These are phyloP conservation scores for Diacarnus erythraeanus DNA, from an alignment of 37 sponge, comb jelly and placozoan genomes.

Conservation along the genomic window DNA sequence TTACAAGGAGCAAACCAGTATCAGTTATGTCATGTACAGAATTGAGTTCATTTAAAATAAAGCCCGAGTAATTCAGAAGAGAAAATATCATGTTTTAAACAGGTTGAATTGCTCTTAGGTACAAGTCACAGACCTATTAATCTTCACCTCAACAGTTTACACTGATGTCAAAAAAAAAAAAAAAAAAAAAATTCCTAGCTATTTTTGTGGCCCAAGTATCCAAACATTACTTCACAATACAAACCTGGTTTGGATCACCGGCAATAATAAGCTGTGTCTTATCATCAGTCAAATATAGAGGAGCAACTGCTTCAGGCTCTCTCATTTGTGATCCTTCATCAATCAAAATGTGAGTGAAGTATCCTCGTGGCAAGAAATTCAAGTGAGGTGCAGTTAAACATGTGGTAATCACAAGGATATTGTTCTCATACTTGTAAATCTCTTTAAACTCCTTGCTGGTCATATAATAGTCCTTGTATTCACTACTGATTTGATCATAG, in stretches of 20 bases:
- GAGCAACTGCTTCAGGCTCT: slow-evolving; percentile 60
- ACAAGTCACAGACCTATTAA: too few species aligned
- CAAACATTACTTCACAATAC: too few species aligned
- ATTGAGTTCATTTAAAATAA: too few species aligned
- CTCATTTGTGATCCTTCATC: slow-evolving; percentile 68
- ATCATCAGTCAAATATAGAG: slow-evolving; percentile 33
- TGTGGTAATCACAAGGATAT: slow-evolving; percentile 22
- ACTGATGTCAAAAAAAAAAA: too few species aligned
- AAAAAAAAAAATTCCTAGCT: too few species aligned
- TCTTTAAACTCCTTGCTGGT: neutral
- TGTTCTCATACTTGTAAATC: neutral
- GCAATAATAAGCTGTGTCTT: slow-evolving; percentile 61
- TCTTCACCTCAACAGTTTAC: too few species aligned
- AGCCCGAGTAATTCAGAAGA: too few species aligned
- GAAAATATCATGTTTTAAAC: too few species aligned
- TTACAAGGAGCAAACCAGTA: too few species aligned
- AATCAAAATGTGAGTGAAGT: slow-evolving; percentile 69
- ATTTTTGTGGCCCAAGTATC: too few species aligned
- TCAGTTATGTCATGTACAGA: too few species aligned
- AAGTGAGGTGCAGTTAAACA: slow-evolving; percentile 5
- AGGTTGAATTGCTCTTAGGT: too few species aligned
- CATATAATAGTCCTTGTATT: neutral
- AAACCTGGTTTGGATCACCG: slow-evolving; percentile 64
- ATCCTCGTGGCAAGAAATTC: slow-evolving; percentile 2
- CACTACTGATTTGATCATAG: neutral